Evolutionary conservation across 2,797 vertebrate species (phyloP).

Genomic region (Sebastes umbrosus): DNA sequence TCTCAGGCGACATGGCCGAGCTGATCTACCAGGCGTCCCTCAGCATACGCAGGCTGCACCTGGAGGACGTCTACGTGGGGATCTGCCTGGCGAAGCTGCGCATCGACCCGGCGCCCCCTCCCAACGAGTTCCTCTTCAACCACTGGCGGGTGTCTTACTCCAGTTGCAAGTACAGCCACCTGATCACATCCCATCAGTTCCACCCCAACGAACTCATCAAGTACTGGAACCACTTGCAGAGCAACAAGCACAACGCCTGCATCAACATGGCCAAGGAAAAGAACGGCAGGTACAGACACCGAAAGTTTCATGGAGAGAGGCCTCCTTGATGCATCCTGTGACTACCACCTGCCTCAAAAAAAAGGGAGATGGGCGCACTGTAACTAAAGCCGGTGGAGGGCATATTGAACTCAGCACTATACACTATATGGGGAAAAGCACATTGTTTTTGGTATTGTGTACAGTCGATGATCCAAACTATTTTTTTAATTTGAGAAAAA

Average conservation of each 20-base stretch:
- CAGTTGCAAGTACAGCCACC: constrained; percentile 99
- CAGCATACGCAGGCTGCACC: constrained; percentile 93
- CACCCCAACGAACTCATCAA: constrained; percentile 96
- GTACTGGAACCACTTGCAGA: constrained; percentile 99
- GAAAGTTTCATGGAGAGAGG: constrained; percentile 89
- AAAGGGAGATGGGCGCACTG: constrained; percentile 11
- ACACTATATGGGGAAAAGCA: constrained; percentile 80
- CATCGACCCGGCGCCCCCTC: constrained; percentile 94
- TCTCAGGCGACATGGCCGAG: constrained; percentile 96
- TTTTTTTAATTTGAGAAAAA: constrained; percentile 90
- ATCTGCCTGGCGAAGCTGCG: constrained; percentile 97
- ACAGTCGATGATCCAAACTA: constrained; percentile 84
- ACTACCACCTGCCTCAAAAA: constrained; percentile 7
- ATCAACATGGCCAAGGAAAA: constrained; percentile 93
- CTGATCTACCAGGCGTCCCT: constrained; percentile 96
- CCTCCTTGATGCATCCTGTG: constrained; percentile 50
- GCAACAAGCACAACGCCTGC: constrained; percentile 98
- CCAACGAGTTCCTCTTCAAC: constrained; percentile 99
- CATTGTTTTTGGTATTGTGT: constrained; percentile 85
- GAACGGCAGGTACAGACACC: constrained; percentile 89
- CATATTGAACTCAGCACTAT: constrained; percentile 78
- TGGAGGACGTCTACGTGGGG: constrained; percentile 98
- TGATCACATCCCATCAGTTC: constrained; percentile 99
- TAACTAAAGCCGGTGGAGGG: constrained; percentile 42
- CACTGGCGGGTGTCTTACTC: constrained; percentile 99